Evolutionary conservation across 35 echinoderm and acorn worm genomes (phyloP).

Genomic region (Ptychodera flava): DNA sequence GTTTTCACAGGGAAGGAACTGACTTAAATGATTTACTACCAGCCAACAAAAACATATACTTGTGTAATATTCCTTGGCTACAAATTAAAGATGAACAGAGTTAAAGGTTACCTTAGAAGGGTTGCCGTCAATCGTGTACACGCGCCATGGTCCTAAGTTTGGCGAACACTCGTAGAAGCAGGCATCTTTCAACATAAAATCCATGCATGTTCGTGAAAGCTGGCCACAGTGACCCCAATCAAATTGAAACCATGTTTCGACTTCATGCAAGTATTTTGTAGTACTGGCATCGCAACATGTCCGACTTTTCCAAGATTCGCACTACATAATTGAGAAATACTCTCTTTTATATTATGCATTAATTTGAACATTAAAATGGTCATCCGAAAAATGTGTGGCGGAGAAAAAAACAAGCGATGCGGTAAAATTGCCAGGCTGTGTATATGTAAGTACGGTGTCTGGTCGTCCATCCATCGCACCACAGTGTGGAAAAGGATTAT

Average conservation of each 20-base stretch:
- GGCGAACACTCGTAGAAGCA: slow-evolving; percentile 99
- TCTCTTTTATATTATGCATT: no score
- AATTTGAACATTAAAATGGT: no score
- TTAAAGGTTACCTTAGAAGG: neutral
- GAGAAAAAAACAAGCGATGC: neutral
- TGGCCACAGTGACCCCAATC: slow-evolving; percentile 70
- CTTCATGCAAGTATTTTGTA: slow-evolving; percentile 41
- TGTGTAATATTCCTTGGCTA: no score
- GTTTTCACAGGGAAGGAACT: no score
- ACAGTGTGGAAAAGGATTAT: no score
- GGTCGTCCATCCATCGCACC: neutral
- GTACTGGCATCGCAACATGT: slow-evolving; percentile 68
- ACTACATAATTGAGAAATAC: slow-evolving; percentile 23
- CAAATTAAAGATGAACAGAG: no score
- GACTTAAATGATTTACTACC: no score
- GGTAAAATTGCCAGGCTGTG: neutral
- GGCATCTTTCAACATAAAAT: slow-evolving; percentile 63
- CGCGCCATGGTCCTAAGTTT: slow-evolving; percentile 78
- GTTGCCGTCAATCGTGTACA: neutral
- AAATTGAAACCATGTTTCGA: slow-evolving; percentile 56
- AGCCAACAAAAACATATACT: no score
- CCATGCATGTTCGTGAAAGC: slow-evolving; percentile 42
- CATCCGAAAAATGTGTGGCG: no score
- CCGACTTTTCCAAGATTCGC: slow-evolving; percentile 50
- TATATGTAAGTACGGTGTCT: neutral